Evolutionary conservation across 2,113 vertebrate genomes (phyloP), one percentile per base, ranked within the genome.

Genomic region (Mus musculus): DNA sequence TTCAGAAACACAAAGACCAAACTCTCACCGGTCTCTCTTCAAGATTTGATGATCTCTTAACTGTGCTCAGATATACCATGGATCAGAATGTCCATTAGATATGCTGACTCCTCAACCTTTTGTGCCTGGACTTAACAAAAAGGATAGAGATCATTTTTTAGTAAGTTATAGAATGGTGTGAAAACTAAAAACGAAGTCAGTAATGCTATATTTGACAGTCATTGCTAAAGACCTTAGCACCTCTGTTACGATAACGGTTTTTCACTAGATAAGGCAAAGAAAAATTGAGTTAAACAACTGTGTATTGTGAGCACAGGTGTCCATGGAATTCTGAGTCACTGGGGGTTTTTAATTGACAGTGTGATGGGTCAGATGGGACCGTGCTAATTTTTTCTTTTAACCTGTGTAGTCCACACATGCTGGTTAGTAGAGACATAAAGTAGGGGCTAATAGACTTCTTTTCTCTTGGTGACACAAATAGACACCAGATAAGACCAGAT

Each of bases 141-240:
- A 73, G 3, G 3, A 63, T 49, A 56, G 42, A 56, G 11, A 46
- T 72, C 65, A 42, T 91, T 24, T 30, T 36, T 61, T 86, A 90
- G 82, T 1, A 84, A 94, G 91, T 20, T 72, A 7, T 89, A 88
- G 76, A 88, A 77, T 85, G 28, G 30, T 33, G 3, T 49, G 67
- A 30, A 90, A 81, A 61, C n/a, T 80, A 85, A 91, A 88, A 77
- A 86, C 54, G 16, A 88, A 92, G 11, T 94, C 42, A 75, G 65
- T 92, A 93, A 95, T 82, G 36, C 3, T 16, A 71, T 13, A 61
- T 82, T 85, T 89, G 84, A 88, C 3, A 80, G 33, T 72, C 85
- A 24, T 93, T 61, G 69, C 20, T 72, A 77, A 88, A 90, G 81
- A 87, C 84, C 6, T 80, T 96, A 97, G 95, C 96, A 96, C 92